Base-by-base conservation (phyloP, 1,140 invertebrate genomes). In the Sitophilus oryzae region DNA sequence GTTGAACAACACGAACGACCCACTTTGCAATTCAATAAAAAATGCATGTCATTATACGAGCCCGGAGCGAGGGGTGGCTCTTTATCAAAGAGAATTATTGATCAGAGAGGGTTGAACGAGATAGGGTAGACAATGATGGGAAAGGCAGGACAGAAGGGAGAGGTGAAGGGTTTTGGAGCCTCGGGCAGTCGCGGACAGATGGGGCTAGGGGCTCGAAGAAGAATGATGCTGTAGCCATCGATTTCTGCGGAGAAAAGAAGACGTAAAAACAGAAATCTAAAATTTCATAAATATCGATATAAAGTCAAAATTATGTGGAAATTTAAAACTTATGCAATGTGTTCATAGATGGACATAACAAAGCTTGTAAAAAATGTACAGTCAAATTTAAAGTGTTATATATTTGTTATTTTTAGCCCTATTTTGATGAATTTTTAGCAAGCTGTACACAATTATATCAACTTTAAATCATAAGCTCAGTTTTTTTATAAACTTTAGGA, bases 71-170 rank as follows among this genome's bases (percentile, higher is more conserved):
- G 6, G 37, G 30, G 54, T 44, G 51, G 52, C 34, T 45, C 53
- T 42, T 57, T 59, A 64, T 67, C 63, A 67, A 67, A 67, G 56
- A 52, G 63, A 65, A 65, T 67, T 67, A 67, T 67, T 67, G 56
- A 58, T 58, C 30, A 58, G 21, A 3, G n/a, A 15, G 11, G 42
- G 16, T 8, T 8, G 38, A 38, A n/a, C 22, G 19, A 41, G 48
- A 21, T 11, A 47, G 42, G 42, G 42, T 9, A 44, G 11, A 14
- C 42, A 20, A 44, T 20, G 5, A 16, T 18, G 11, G 52, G 41
- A 18, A 20, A 14, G 40, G 16, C 9, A 42, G 14, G 11, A 9
- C 21, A 35, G 30, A 16, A 9, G 9, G 11, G 38, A 40, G 20
- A 14, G 19, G 11, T 43, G n/a, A 4, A 15, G 38, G 49, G 38